These are phyloP conservation scores for Syncerus caffer DNA, from an alignment of 2,797 vertebrate species.

Conservation along the genomic window DNA sequence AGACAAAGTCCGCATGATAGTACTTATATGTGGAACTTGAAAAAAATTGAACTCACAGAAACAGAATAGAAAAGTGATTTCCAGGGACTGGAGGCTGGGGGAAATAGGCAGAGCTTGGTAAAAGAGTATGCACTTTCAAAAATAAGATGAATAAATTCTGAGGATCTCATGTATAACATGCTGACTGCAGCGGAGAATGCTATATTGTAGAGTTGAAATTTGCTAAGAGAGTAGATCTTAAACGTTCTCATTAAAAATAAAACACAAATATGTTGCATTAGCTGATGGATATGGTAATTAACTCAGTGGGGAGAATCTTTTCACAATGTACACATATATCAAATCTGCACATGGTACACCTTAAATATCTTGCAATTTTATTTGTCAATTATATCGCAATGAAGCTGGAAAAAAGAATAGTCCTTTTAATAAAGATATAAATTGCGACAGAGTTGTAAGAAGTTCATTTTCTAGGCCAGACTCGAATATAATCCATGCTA, in stretches of 20 bases:
- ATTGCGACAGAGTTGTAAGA: neutral
- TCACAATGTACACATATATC: neutral
- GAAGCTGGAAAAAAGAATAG: neutral
- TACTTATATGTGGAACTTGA: neutral
- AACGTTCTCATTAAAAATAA: neutral
- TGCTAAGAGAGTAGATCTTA: neutral
- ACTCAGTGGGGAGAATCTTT: neutral
- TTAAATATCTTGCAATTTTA: neutral
- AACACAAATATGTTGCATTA: neutral
- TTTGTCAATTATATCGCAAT: neutral
- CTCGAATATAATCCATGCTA: neutral
- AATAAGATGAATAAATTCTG: neutral
- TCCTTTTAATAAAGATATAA: neutral
- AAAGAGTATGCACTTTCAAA: neutral
- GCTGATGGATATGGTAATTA: neutral
- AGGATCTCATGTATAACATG: neutral
- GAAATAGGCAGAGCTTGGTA: neutral
- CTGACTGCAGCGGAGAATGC: neutral
- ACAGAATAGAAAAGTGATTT: neutral
- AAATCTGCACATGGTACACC: neutral
- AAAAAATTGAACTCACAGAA: neutral
- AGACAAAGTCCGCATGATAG: neutral
- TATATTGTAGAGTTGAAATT: neutral
- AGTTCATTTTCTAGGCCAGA: slow-evolving; percentile 4
- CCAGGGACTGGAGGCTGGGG: neutral